These are phyloP conservation scores for Emmelina monodactyla DNA, from an alignment of 2,888 invertebrate genomes.

Conservation along the genomic window DNA sequence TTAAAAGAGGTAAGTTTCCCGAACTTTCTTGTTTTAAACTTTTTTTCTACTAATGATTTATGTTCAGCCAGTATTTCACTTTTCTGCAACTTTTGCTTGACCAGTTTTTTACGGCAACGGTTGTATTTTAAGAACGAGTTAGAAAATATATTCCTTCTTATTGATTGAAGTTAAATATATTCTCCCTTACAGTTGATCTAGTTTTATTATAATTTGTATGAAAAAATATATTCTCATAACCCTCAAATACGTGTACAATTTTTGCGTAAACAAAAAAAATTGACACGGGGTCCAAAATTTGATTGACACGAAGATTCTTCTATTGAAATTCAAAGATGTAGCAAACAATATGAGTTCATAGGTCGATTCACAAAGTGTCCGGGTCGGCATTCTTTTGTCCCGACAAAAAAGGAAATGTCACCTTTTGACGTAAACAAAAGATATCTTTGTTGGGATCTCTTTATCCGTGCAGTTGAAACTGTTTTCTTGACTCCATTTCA, in stretches of 20 bases:
- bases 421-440: constrained; percentile 28
- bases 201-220: too few relatives aligned
- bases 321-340: constrained; percentile 17
- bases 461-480: constrained; percentile 13
- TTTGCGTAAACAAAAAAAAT: constrained; percentile 28
- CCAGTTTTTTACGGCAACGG: too few relatives aligned
- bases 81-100: too few relatives aligned
- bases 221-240: constrained; percentile 6
- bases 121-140: too few relatives aligned
- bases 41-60: constrained; percentile 1
- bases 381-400: constrained; percentile 20
- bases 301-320: constrained; percentile 31
- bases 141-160: too few relatives aligned
- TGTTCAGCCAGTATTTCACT: too few relatives aligned
- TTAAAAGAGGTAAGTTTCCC: background rate
- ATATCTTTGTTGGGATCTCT: constrained; percentile 12
- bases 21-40: background rate
- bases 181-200: too few relatives aligned
- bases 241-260: constrained; percentile 24
- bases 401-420: constrained; percentile 27
- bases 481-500: constrained; percentile 5
- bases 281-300: constrained; percentile 24
- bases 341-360: constrained; percentile 25
- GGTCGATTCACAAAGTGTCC: constrained; percentile 24
- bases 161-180: too few relatives aligned